These are phyloP conservation scores for Lota lota DNA, from an alignment of 2,113 vertebrate species.

Conservation along the genomic window DNA sequence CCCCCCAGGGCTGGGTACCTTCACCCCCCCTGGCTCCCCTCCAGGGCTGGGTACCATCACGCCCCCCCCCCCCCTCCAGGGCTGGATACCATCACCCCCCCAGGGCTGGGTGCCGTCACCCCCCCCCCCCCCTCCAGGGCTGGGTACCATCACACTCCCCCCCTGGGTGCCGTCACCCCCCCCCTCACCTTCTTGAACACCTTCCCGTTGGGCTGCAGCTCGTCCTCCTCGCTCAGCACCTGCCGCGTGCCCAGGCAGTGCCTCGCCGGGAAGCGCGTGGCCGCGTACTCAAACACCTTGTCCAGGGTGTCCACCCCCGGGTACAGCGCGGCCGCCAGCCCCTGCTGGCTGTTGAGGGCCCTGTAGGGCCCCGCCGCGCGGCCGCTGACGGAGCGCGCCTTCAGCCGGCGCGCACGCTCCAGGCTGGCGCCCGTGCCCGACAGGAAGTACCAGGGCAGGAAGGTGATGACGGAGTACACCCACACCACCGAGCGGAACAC, in stretches of 20 bases:
- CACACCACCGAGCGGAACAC: conserved; percentile 87
- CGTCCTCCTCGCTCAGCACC: conserved; percentile 93
- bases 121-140: no score
- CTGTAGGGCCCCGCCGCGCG: conserved; percentile 82
- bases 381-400: conserved; percentile 80
- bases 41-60: no score
- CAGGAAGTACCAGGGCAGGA: conserved; percentile 92
- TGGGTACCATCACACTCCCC: no score
- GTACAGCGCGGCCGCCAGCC: conserved; percentile 80
- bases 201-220: conserved; percentile 92
- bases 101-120: no score
- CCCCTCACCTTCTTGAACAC: conserved; percentile 93
- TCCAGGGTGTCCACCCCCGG: conserved; percentile 88
- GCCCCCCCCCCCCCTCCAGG: no score
- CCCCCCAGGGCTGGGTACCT: no score
- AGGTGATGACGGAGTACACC: conserved; percentile 87
- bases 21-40: background rate
- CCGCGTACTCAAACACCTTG: conserved; percentile 89
- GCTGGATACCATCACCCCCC: no score
- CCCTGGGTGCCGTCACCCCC: background rate
- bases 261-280: conserved; percentile 78
- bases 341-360: conserved; percentile 79
- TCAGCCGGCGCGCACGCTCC: conserved; percentile 79
- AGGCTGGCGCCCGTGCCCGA: conserved; percentile 79
- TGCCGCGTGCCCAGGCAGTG: conserved; percentile 92